Base-by-base conservation (phyloP, 2,888 invertebrate genomes). In the Conops quadrifasciatus region DNA sequence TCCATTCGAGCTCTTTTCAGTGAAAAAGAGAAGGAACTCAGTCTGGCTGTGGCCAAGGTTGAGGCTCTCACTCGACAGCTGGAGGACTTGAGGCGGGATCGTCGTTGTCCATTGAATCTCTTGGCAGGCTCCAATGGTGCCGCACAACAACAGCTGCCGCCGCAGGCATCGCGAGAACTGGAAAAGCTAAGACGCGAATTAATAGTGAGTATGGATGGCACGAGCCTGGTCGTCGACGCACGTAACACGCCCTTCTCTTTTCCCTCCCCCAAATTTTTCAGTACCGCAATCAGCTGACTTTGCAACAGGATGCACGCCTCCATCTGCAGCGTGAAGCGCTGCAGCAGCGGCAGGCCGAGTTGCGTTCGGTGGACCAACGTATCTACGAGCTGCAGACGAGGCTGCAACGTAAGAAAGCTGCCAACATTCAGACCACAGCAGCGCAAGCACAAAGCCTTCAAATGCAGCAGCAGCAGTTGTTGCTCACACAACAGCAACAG, bases 21-120 rank as follows among this genome's bases (percentile, higher is more conserved):
- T 89, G 97, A 97, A 85, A 98, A 98, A 85, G 98, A 98, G 86
- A 97, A 97, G 87, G 97, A 98, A 87, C 88, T 98, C 74, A 94
- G 96, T 71, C 88, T 96, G 89, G 98, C 98, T n/a, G 97, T 98
- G 83, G 94, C 95, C 81, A 96, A 97, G 88, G 98, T 98, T 82
- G 97, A 98, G 83, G 96, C 97, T 87, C 89, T 98, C 83, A 97
- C 96, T 75, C 88, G 94, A 80, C 97, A 98, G 87, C 89, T 98
- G 77, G 98, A 98, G 85, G 96, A 97, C 82, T 87, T 98, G 78
- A 88, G 94, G 79, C 85, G 92, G 78, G 90, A 92, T 70, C 87
- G 92, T 83, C 88, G 88, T 59, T 89, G 89, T 78, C 88, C 89
- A 7, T 87, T 88, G 72, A 85, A 85, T 77, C 76, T 86, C 21